Evolutionary conservation across 2,888 invertebrate species (phyloP).

Genomic region (Tachina grossa): DNA sequence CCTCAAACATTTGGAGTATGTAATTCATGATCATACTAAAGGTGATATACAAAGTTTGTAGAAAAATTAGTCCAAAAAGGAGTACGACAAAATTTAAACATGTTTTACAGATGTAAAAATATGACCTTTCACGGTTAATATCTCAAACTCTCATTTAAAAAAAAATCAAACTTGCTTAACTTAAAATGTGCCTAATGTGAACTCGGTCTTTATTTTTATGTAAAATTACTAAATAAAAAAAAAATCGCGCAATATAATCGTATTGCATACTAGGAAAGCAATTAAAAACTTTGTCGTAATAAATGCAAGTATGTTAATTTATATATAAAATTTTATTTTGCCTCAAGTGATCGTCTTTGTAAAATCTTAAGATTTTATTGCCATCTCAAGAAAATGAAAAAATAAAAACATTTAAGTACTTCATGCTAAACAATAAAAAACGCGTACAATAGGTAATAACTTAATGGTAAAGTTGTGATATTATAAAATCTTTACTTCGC

Average conservation of each 20-base stretch:
- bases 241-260: not conserved
- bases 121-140: too few species aligned
- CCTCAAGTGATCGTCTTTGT: not conserved
- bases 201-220: too few species aligned
- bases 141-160: too few species aligned
- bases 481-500: constrained; percentile 36
- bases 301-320: constrained; percentile 1
- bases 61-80: too few species aligned
- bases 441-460: not conserved
- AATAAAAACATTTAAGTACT: constrained; percentile 33
- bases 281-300: not conserved
- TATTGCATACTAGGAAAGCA: constrained; percentile 2
- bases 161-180: too few species aligned
- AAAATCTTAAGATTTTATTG: constrained; percentile 4
- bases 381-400: not conserved
- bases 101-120: too few species aligned
- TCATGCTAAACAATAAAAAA: constrained; percentile 1
- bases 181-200: too few species aligned
- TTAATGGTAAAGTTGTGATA: constrained; percentile 56
- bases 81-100: too few species aligned
- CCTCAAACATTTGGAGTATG: too few species aligned
- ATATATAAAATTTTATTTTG: not conserved
- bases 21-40: too few species aligned
- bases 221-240: not conserved
- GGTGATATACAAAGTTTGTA: too few species aligned